phyloP scores from a whole-genome alignment of 2,888 invertebrate genomes.

The Sminthurinus aureus region DNA sequence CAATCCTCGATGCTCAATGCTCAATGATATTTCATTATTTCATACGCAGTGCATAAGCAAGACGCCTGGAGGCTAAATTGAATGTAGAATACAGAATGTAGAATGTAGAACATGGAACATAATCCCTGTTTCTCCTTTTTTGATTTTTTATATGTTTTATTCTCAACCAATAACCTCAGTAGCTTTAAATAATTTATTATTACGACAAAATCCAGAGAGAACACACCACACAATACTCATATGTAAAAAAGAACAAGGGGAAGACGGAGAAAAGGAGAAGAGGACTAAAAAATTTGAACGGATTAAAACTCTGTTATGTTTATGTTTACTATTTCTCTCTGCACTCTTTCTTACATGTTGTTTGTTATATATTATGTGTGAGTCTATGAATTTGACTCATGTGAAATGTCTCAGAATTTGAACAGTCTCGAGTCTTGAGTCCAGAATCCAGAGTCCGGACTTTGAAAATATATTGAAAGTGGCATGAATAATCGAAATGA shows the following conservation, averaged over 20 bases:
- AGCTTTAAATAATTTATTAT: constrained; percentile 1
- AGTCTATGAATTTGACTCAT: neutral
- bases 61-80: too few relatives aligned
- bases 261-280: neutral
- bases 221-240: neutral
- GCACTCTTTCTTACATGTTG: too few relatives aligned
- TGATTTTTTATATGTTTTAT: neutral
- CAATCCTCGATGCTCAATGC: too few relatives aligned
- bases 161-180: constrained; percentile 3
- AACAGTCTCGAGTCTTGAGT: too few relatives aligned
- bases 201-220: neutral
- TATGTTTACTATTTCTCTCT: neutral
- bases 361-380: neutral
- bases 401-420: constrained; percentile 9
- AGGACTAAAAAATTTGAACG: neutral
- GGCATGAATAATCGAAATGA: constrained; percentile 61
- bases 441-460: too few relatives aligned
- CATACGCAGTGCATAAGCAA: neutral
- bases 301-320: neutral
- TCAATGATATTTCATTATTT: neutral
- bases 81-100: too few relatives aligned
- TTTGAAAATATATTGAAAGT: constrained; percentile 59
- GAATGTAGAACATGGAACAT: neutral
- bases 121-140: neutral
- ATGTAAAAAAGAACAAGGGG: too few relatives aligned